A percentile compares a stretch with the other conserved stretches of the same genome.
Evolutionary conservation across 2,888 invertebrate species (phyloP).

Genomic region (Portevinia maculata): DNA sequence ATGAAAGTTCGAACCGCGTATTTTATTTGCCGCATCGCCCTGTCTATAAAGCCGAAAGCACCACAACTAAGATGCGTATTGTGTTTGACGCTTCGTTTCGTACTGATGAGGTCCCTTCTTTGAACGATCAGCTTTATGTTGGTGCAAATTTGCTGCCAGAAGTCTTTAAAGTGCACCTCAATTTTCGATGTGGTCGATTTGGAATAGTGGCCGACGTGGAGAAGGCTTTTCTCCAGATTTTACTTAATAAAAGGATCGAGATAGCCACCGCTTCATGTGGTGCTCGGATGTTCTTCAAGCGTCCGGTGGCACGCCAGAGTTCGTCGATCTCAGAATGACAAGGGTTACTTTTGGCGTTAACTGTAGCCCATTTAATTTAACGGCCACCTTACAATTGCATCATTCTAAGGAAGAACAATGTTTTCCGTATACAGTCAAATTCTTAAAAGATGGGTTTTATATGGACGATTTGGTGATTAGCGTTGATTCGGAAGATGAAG

Average conservation of each 20-base stretch:
- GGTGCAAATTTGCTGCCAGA: conserved; percentile 45
- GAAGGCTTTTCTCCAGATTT: background rate
- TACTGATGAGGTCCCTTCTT: conserved; percentile 1
- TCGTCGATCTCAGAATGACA: conserved; percentile 32
- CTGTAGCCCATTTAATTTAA: conserved; percentile 17
- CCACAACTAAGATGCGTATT: conserved; percentile 26
- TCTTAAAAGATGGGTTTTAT: conserved; percentile 22
- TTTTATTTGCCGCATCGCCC: conserved; percentile 23
- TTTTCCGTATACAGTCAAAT: conserved; percentile 8
- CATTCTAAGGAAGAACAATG: background rate
- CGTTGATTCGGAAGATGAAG: conserved; percentile 22
- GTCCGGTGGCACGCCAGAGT: too few species aligned
- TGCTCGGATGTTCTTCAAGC: background rate
- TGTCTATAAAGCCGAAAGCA: conserved; percentile 31
- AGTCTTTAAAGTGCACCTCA: conserved; percentile 22
- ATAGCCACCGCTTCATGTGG: conserved; percentile 11
- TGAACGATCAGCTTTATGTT: conserved; percentile 25
- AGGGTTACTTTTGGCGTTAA: conserved; percentile 31
- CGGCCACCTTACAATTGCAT: conserved; percentile 13
- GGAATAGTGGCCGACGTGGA: conserved; percentile 25
- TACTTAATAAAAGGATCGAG: background rate
- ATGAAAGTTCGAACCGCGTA: background rate
- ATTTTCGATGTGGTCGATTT: conserved; percentile 24
- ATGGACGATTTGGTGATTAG: conserved; percentile 33
- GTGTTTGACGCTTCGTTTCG: conserved; percentile 42